Conservation (phyloP, 2,113 vertebrate genomes). For the Thymallus thymallus region DNA sequence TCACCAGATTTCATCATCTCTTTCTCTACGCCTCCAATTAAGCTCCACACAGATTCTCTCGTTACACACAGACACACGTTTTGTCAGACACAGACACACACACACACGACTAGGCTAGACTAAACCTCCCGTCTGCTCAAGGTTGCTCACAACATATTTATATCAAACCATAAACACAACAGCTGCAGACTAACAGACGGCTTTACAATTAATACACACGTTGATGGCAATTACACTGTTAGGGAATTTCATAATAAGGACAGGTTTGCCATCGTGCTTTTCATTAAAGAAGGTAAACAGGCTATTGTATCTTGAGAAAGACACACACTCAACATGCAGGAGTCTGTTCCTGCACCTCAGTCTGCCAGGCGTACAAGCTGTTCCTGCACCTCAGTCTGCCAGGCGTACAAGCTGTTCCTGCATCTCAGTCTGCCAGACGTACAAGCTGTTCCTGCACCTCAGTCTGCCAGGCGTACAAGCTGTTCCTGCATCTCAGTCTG, state of each 20-base stretch:
- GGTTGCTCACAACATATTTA: constrained; percentile 62
- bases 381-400: too few species aligned
- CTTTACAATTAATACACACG: constrained; percentile 53
- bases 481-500: too few species aligned
- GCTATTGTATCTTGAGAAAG: too few species aligned
- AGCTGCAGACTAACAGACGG: constrained; percentile 65
- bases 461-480: too few species aligned
- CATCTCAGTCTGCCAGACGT: too few species aligned
- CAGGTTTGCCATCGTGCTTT: background rate
- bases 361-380: too few species aligned
- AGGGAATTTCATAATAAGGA: constrained; percentile 38
- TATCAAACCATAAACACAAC: constrained; percentile 53
- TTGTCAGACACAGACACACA: constrained; percentile 2
- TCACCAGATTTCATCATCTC: constrained; percentile 57
- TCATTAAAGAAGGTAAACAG: too few species aligned
- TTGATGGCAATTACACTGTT: constrained; percentile 46
- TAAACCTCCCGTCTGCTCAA: constrained; percentile 44
- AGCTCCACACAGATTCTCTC: constrained; percentile 49
- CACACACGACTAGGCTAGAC: background rate
- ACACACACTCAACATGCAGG: too few species aligned
- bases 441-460: too few species aligned
- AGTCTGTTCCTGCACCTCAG: too few species aligned
- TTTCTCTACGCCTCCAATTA: constrained; percentile 48
- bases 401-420: too few species aligned
- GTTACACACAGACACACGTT: constrained; percentile 33